Evolutionary conservation across 2,113 vertebrate species (phyloP), one percentile per base, ranked within the genome.

Genomic region (Platysternon megacephalum): DNA sequence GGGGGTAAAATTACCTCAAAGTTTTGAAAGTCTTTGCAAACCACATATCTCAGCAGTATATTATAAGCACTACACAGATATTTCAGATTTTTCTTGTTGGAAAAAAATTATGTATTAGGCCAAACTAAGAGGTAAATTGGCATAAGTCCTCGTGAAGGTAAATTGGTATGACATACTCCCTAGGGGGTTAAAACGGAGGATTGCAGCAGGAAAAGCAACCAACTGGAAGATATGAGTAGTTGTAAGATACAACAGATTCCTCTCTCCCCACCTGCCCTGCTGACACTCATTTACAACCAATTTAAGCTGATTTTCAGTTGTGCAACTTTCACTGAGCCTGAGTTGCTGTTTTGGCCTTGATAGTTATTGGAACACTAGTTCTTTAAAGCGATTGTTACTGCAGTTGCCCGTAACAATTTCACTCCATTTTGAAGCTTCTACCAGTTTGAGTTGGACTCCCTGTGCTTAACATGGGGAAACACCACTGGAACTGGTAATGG

Each of bases 141-240:
- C 56, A 51, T 91, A 42, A 93, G 74, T 92, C 56, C 5, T 86
- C 81, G 85, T 84, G 87, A 91, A 97, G 94, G 78, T 81, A 83
- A 91, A 97, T 74, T 94, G 90, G 86, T 93, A 46, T 89, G 95
- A 16, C 86, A 90, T 84, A 51, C 49, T 89, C 95, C 88, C 94
- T 91, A 87, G 42, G 58, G 11, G 74, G 28, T 84, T 85, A 93
- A 11, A 6, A 76, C 86, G 12, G 11, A 74, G 65, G 80, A 94
- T 86, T 89, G 86, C 76, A 88, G 78, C 56, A 32, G 78, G 53
- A 53, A 81, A 74, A 68, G 17, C 35, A 68, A 17, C 65, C 35
- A 39, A 9, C 16, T 19, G 51, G 86, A 44, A 68, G 55, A 91
- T 39, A 22, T 1, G 48, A 72, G 84, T 42, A 32, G 90, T 93